These are phyloP conservation scores for Dryas iulia DNA, from an alignment of 1,140 invertebrate genomes.

Conservation along the genomic window DNA sequence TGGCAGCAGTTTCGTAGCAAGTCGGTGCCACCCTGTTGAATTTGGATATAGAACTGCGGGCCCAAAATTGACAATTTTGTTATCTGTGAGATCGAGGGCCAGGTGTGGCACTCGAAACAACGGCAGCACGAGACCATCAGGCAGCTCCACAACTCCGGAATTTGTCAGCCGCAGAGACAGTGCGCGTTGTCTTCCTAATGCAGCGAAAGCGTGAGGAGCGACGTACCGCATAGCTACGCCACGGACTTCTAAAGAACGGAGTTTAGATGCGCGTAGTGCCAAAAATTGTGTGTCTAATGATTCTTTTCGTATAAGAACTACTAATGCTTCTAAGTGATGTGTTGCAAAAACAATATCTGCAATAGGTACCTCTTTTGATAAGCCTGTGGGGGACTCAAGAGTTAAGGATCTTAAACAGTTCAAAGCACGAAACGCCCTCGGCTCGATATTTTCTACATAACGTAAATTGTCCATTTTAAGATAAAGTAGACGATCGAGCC, in stretches of 20 bases:
- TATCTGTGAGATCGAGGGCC: conserved; percentile 87
- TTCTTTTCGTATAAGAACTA: conserved; percentile 84
- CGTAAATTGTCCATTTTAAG: conserved; percentile 70
- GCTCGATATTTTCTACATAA: conserved; percentile 82
- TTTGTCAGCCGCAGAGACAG: conserved; percentile 86
- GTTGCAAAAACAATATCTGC: conserved; percentile 81
- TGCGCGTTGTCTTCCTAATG: conserved; percentile 82
- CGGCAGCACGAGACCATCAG: conserved; percentile 85
- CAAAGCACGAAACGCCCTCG: conserved; percentile 82
- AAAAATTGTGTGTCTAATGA: conserved; percentile 84
- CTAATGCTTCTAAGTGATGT: conserved; percentile 80
- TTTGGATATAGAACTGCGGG: conserved; percentile 91
- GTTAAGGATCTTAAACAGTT: conserved; percentile 82
- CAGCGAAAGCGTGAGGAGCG: conserved; percentile 84
- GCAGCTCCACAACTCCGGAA: conserved; percentile 86
- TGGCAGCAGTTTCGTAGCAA: conserved; percentile 87
- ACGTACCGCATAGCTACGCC: conserved; percentile 85
- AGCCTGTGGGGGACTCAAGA: conserved; percentile 84
- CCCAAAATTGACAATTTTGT: conserved; percentile 86
- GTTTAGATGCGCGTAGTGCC: conserved; percentile 83
- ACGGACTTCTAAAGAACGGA: conserved; percentile 87
- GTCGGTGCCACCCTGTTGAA: conserved; percentile 87
- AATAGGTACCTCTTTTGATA: conserved; percentile 81
- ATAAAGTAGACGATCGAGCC: conserved; percentile 68
- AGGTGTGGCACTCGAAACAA: conserved; percentile 87